Evolutionary conservation across 2,888 invertebrate species (phyloP).

Genomic region (Chymomyza amoena): DNA sequence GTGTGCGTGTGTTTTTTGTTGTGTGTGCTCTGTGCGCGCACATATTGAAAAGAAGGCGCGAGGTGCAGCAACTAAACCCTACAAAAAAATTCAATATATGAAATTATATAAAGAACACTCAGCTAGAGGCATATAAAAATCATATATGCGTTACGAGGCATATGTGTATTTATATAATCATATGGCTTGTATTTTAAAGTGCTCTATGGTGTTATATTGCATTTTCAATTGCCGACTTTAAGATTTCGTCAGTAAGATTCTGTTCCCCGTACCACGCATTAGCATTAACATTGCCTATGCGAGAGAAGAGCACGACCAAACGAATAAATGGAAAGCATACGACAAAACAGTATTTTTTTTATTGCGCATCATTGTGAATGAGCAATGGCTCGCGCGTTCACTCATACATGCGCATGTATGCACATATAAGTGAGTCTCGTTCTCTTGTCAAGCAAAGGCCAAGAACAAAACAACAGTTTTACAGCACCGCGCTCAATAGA

Average conservation of each 20-base stretch:
- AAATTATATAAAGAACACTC: conserved; percentile 59
- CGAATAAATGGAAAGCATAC: conserved; percentile 20
- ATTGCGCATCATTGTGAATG: conserved; percentile 69
- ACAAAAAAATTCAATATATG: conserved; percentile 54
- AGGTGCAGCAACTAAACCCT: conserved; percentile 36
- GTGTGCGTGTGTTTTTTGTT: conserved; percentile 36
- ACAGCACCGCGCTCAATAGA: conserved; percentile 7
- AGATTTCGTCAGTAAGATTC: conserved; percentile 56
- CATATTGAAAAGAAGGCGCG: conserved; percentile 58
- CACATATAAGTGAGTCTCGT: conserved; percentile 9
- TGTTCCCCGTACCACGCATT: conserved; percentile 21
- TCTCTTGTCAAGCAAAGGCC: conserved; percentile 27
- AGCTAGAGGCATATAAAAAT: conserved; percentile 2
- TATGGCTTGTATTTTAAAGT: not conserved
- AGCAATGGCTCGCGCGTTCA: conserved; percentile 39
- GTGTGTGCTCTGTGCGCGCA: conserved; percentile 36
- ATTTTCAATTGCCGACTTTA: conserved; percentile 39
- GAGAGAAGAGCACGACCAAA: conserved; percentile 8
- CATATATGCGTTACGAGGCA: not conserved
- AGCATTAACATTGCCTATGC: conserved; percentile 39
- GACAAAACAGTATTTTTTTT: conserved; percentile 41
- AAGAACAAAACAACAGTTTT: conserved; percentile 1
- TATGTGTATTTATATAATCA: conserved; percentile 2
- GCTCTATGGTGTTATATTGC: conserved; percentile 19
- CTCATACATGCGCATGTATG: not conserved